Conservation (phyloP, 1,140 invertebrate genomes). For the Saccostrea cuccullata region DNA sequence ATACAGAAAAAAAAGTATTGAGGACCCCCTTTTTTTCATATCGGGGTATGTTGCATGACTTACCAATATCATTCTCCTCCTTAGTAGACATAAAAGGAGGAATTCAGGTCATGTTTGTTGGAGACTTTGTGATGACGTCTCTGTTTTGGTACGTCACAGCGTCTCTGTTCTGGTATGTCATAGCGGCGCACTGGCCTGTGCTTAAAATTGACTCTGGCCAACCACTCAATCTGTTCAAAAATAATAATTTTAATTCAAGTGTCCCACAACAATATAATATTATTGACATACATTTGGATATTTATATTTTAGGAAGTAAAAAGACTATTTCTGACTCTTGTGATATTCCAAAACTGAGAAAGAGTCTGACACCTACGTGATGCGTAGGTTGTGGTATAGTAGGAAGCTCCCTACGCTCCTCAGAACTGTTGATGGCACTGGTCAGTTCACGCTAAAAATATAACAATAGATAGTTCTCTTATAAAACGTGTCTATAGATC, state of each 20-base stretch:
- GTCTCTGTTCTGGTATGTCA: neutral
- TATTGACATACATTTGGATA: neutral
- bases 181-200: neutral
- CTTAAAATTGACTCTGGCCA: conserved; percentile 1
- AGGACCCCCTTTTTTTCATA: too few species aligned
- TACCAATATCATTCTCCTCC: neutral
- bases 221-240: neutral
- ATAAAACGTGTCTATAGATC: neutral
- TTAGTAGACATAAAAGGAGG: neutral
- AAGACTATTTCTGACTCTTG: neutral
- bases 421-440: neutral
- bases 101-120: neutral
- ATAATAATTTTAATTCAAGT: neutral
- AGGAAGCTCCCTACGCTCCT: neutral
- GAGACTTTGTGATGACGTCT: neutral
- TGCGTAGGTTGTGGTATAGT: neutral
- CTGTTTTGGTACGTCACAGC: too few species aligned
- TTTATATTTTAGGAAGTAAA: neutral
- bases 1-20: too few species aligned
- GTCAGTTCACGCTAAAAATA: neutral
- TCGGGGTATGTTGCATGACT: too few species aligned
- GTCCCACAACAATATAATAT: neutral
- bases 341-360: neutral
- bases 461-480: neutral
- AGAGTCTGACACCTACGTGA: neutral